Evolutionary conservation across 1,140 invertebrate species (phyloP).

Genomic region (Nephila pilipes): DNA sequence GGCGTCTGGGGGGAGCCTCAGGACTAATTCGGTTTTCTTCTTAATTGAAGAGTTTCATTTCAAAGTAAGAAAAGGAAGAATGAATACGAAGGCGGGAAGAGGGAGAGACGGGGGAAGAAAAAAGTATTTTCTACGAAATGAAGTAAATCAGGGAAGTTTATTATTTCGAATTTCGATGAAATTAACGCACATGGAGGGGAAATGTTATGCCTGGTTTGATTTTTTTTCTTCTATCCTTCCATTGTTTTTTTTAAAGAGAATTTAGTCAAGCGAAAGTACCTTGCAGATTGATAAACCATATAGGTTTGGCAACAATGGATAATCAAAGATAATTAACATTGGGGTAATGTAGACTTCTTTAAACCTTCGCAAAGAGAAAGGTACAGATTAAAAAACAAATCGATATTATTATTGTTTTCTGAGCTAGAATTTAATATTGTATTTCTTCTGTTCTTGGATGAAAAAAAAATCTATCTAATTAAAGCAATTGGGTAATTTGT

Average conservation of each 20-base stretch:
- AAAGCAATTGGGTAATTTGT: conserved; percentile 69
- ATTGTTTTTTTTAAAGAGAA: conserved; percentile 21
- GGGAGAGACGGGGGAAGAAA: background rate
- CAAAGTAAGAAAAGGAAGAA: conserved; percentile 64
- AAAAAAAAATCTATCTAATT: conserved; percentile 65
- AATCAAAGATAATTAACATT: conserved; percentile 77
- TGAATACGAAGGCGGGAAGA: background rate
- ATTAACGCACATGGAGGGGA: conserved; percentile 55
- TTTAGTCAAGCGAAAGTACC: conserved; percentile 36
- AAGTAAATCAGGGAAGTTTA: conserved; percentile 70
- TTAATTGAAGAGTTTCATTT: conserved; percentile 76
- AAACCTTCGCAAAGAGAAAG: conserved; percentile 48
- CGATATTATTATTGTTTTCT: conserved; percentile 59
- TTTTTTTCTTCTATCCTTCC: conserved; percentile 28
- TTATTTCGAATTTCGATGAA: conserved; percentile 76
- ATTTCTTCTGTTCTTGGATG: background rate
- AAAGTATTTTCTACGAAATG: conserved; percentile 16
- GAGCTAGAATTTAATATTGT: conserved; percentile 67
- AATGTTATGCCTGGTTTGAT: conserved; percentile 15
- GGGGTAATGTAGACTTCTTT: conserved; percentile 47
- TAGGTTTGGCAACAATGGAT: conserved; percentile 65
- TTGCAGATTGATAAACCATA: conserved; percentile 75
- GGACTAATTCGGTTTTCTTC: conserved; percentile 75
- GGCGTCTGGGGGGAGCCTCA: conserved; percentile 28
- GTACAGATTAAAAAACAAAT: conserved; percentile 53